A percentile compares a stretch with the other conserved stretches of the same genome.
These are phyloP conservation scores for Thecocarcelia acutangulata DNA, from an alignment of 2,888 invertebrate genomes.

Conservation along the genomic window DNA sequence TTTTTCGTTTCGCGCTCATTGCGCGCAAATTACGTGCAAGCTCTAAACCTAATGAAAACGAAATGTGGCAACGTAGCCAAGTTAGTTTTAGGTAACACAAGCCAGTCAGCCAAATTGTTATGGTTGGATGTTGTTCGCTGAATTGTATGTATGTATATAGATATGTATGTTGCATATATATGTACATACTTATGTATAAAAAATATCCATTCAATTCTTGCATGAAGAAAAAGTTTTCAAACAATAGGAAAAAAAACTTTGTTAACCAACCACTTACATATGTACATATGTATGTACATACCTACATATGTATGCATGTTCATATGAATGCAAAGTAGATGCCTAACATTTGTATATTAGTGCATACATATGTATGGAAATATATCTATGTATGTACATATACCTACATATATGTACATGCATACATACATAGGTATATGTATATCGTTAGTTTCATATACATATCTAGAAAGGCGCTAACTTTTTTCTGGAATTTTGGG, in stretches of 20 bases:
- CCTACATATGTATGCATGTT: too few relatives aligned
- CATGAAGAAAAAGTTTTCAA: neutral
- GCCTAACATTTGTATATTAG: neutral
- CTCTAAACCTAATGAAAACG: constrained; percentile 51
- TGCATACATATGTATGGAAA: neutral
- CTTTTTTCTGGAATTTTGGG: too few relatives aligned
- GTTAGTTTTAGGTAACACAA: constrained; percentile 65
- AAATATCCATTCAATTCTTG: constrained; percentile 11
- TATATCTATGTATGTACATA: neutral
- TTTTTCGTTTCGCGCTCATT: constrained; percentile 65
- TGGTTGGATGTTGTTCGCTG: constrained; percentile 62
- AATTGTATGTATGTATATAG: too few relatives aligned
- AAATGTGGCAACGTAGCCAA: constrained; percentile 64
- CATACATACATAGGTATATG: too few relatives aligned
- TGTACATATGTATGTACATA: neutral
- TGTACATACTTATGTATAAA: too few relatives aligned
- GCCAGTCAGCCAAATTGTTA: constrained; percentile 61
- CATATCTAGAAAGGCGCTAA: too few relatives aligned
- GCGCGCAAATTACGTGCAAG: constrained; percentile 69
- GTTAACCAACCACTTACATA: neutral
- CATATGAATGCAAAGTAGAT: neutral
- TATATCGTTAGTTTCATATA: too few relatives aligned
- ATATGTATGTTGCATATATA: too few relatives aligned
- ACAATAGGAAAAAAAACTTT: too few relatives aligned
- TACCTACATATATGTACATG: neutral